A percentile compares a stretch with the other conserved stretches of the same genome.
Conservation (phyloP, 2,113 vertebrate genomes). For the Apodemus sylvaticus region DNA sequence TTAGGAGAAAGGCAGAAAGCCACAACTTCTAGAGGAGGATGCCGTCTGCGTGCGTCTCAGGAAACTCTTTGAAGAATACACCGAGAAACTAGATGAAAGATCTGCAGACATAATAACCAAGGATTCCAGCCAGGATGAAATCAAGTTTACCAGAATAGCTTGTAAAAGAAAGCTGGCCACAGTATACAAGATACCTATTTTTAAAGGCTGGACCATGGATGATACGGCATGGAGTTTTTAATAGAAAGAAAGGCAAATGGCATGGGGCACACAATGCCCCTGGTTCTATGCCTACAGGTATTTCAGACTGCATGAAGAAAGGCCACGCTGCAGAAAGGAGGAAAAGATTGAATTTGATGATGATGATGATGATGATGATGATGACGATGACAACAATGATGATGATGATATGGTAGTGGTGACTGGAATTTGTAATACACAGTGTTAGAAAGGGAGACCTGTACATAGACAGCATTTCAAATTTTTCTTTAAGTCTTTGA, state of each 20-base stretch:
- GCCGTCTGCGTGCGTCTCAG: conserved; percentile 33
- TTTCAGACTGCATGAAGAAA: background rate
- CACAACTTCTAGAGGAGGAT: background rate
- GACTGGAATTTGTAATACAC: background rate
- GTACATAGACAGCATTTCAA: background rate
- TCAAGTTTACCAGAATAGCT: background rate
- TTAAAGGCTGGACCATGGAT: background rate
- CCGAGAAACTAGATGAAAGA: conserved; percentile 1
- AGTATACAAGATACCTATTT: conserved; percentile 22
- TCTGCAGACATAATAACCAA: conserved; percentile 12
- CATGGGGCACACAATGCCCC: background rate
- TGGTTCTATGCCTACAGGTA: background rate
- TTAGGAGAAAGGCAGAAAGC: background rate
- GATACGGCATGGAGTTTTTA: background rate
- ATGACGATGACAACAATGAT: too few relatives aligned
- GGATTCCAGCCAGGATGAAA: background rate
- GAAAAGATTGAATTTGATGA: background rate
- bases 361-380: background rate
- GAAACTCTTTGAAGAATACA: background rate
- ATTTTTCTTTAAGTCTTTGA: background rate
- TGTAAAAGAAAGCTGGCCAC: conserved; percentile 21
- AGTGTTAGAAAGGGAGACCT: conserved; percentile 12
- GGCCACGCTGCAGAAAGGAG: background rate
- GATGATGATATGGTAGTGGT: background rate
- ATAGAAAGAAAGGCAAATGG: conserved; percentile 21